phyloP scores from a whole-genome alignment of 2,113 vertebrate species.

The Melanerpes formicivorus region DNA sequence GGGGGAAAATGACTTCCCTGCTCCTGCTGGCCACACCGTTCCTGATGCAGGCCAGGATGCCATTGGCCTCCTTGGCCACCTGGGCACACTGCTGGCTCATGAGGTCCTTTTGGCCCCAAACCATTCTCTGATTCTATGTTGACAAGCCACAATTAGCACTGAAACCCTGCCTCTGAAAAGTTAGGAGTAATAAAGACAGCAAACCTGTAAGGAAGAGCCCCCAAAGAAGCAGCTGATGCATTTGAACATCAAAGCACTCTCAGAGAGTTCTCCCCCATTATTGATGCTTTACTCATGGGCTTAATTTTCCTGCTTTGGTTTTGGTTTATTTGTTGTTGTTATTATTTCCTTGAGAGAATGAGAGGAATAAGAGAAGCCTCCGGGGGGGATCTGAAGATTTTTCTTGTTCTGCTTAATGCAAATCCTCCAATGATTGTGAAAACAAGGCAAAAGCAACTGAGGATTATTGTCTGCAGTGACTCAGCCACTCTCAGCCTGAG shows the following conservation, averaged over 20 bases:
- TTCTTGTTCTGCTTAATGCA: slow-evolving; percentile 22
- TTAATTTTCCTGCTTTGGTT: slow-evolving; percentile 52
- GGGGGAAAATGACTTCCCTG: too few species aligned
- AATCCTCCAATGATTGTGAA: slow-evolving; percentile 31
- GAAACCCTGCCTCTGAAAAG: background rate
- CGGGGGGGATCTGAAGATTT: slow-evolving; percentile 22
- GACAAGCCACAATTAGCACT: background rate
- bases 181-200: background rate
- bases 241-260: slow-evolving; percentile 53
- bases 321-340: slow-evolving; percentile 16
- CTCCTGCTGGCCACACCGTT: too few species aligned
- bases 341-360: background rate
- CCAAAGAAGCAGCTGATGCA: background rate
- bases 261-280: slow-evolving; percentile 13
- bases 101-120: background rate
- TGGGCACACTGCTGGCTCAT: too few species aligned
- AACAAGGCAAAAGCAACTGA: slow-evolving; percentile 20
- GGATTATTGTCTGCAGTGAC: slow-evolving; percentile 10
- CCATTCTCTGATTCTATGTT: background rate
- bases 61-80: too few species aligned
- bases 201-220: background rate
- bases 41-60: too few species aligned
- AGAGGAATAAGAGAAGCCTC: slow-evolving; percentile 14
- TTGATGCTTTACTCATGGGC: slow-evolving; percentile 45
- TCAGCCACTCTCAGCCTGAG: background rate